Base-by-base conservation (phyloP, 2,888 invertebrate genomes). In the Alviniconcha strummeri region DNA sequence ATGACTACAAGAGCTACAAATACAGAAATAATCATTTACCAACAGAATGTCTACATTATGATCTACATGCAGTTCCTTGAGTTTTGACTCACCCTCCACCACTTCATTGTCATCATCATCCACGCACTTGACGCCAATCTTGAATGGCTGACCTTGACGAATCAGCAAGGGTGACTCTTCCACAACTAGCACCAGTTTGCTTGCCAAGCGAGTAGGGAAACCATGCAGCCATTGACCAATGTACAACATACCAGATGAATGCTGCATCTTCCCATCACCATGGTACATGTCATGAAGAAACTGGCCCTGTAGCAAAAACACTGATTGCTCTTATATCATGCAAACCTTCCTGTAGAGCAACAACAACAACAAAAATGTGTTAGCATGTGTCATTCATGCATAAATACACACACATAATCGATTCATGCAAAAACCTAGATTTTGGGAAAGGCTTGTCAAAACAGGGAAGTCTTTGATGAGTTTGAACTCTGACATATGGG, bases 141-240 rank as follows among this genome's bases (percentile, higher is more conserved):
- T 84, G 84, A 93, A 93, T 11, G 90, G 85, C 56, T 88, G 84
- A 7, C 92, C 92, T 82, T 92, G 92, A 11, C 85, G 84, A 36
- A 92, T 80, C 67, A 90, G 88, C 77, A 91, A 54, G 72, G 82
- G 86, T 5, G 80, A 69, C 11, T 80, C 79, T 13, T 88, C 87
- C 15, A 85, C 83, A 0, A 90, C 78, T 67, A 92, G 86, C 77
- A 88, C 89, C 76, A 93, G 87, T 86, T 91, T 91, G 5, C 88
- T 87, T 7, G 93, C 91, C 87, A 92, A 87, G 67, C 84, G 84
- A 15, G 84, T 87, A 13, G 93, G 93, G 57, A 83, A 87, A 19
- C 92, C 93, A 82, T 92, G 90, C 4, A 89, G 69, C 93, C 93
- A 93, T 67, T 90, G 72, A 11, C 93, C 93, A 52, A 90, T 85